Base-by-base conservation (phyloP, 2,797 vertebrate genomes). In the Sebastes miniatus region DNA sequence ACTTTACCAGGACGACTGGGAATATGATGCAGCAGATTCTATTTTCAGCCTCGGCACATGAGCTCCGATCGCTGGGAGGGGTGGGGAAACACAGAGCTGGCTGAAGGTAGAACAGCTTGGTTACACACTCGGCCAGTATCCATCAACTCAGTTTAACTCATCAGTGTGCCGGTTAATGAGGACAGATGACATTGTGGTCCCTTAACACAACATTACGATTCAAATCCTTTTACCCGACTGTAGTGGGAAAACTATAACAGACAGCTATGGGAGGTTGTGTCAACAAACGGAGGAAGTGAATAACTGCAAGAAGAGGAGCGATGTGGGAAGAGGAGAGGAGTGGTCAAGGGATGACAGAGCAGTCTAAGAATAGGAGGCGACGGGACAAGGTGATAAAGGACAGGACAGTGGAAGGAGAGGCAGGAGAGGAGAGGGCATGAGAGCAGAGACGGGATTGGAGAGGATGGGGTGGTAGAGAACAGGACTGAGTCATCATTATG, bases 401-500 rank as follows among this genome's bases (percentile, higher is more conserved):
- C 71, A 50, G 77, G 57, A 62, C n/a, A 8, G 79, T 63, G 72
- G 66, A 86, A 83, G 39, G 64, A 79, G 77, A 88, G 80, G 76
- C n/a, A 29, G 63, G 69, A 65, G 74, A 83, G 43, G 64, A 70
- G 62, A 84, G 80, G 82, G 39, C 74, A 80, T 29, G 69, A 86
- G 67, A 69, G 68, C 72, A 8, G 80, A 79, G 69, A 86, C 62
- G 31, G 86, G 80, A 88, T 81, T 67, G 83, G 83, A 88, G 83
- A 73, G 87, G 81, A 88, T 16, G 29, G 79, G 64, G 67, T 69
- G 69, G 85, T 82, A 69, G 77, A 83, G 87, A 89, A 87, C 83
- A 88, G 57, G 74, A 92, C 92, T 93, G 94, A 94, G 76, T 95
- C 93, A 94, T 94, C 89, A 67, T 87, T 92, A 93, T 91, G 89